phyloP scores from a whole-genome alignment of 2,113 vertebrate genomes.

The Speoplatyrhinus poulsoni region DNA sequence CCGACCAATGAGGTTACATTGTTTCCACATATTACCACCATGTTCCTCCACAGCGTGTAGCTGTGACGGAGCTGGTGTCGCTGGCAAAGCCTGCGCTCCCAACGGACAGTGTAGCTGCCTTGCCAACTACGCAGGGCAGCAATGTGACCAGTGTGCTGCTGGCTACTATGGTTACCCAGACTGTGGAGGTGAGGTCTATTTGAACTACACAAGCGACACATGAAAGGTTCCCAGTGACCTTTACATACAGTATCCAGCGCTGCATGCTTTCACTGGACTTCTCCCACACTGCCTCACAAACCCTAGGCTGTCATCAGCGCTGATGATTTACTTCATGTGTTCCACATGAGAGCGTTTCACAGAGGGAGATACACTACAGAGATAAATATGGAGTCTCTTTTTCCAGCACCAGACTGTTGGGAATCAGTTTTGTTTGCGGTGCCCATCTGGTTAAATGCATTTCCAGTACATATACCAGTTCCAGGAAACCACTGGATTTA shows the following conservation, averaged over 20 bases:
- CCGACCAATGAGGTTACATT: background rate
- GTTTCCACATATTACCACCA: background rate
- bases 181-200: slow-evolving; percentile 73
- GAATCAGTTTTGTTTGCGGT: slow-evolving; percentile 16
- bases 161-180: slow-evolving; percentile 78
- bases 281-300: slow-evolving; percentile 42
- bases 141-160: slow-evolving; percentile 71
- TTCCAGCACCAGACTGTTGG: slow-evolving; percentile 38
- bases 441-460: background rate
- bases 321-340: slow-evolving; percentile 23
- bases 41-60: slow-evolving; percentile 59
- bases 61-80: slow-evolving; percentile 74
- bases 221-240: slow-evolving; percentile 10
- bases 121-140: slow-evolving; percentile 61
- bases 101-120: slow-evolving; percentile 74
- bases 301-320: slow-evolving; percentile 1
- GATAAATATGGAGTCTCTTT: slow-evolving; percentile 32
- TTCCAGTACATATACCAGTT: slow-evolving; percentile 1
- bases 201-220: slow-evolving; percentile 14
- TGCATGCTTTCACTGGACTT: background rate
- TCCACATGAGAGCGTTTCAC: slow-evolving; percentile 25
- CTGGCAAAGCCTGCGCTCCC: slow-evolving; percentile 55
- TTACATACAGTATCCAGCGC: background rate
- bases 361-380: slow-evolving; percentile 26
- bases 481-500: background rate